Conservation (phyloP, 2,888 invertebrate genomes). For the Euzophera pinguis region DNA sequence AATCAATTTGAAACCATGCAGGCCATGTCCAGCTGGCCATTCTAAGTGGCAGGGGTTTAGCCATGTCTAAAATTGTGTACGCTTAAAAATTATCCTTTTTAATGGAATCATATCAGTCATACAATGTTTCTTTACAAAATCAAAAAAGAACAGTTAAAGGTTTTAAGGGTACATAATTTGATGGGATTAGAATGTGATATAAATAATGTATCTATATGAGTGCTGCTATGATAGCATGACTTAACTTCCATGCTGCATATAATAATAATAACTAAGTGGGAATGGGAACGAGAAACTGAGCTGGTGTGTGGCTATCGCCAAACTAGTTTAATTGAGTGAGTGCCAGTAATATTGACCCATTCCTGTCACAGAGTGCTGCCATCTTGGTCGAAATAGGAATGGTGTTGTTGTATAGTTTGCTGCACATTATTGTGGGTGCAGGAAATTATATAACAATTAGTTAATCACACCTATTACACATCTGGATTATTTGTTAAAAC, state of each 20-base stretch:
- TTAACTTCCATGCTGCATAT: background rate
- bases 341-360: background rate
- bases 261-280: background rate
- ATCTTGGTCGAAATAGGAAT: slow-evolving; percentile 33
- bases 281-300: background rate
- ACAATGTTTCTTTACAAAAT: background rate
- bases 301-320: no score
- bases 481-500: slow-evolving; percentile 31
- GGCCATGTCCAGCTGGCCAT: slow-evolving; percentile 16
- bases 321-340: background rate
- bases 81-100: background rate
- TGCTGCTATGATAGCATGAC: background rate
- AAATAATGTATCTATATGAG: background rate
- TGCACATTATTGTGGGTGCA: slow-evolving; percentile 24
- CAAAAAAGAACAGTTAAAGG: background rate
- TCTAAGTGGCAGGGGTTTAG: slow-evolving; percentile 22
- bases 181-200: background rate
- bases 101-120: background rate
- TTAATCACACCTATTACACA: slow-evolving; percentile 37
- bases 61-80: slow-evolving; percentile 7
- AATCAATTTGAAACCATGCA: slow-evolving; percentile 20
- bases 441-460: slow-evolving; percentile 35
- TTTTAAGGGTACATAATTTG: background rate
- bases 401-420: slow-evolving; percentile 29
- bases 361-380: slow-evolving; percentile 25